A percentile compares a stretch with the other conserved stretches of the same genome.
These are phyloP conservation scores for Andrena hattorfiana DNA, from an alignment of 2,888 invertebrate genomes.

Conservation along the genomic window DNA sequence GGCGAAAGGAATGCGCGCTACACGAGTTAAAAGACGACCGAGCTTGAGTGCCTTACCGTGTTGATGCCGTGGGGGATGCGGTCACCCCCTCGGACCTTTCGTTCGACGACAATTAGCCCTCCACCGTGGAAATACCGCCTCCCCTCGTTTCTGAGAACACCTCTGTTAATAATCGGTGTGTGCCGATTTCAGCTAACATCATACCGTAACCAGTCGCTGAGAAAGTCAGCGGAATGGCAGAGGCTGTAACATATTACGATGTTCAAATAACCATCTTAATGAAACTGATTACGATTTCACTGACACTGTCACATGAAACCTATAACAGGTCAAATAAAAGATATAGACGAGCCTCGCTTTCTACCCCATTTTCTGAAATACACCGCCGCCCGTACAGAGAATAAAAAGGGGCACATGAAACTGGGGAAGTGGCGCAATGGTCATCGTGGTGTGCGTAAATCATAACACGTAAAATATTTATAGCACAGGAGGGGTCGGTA, in stretches of 20 bases:
- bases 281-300: too few relatives aligned
- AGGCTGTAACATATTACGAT: too few relatives aligned
- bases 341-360: constrained; percentile 9
- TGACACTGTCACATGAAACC: too few relatives aligned
- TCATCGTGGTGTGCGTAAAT: constrained; percentile 66
- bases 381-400: constrained; percentile 24
- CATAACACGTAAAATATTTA: constrained; percentile 71
- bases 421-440: constrained; percentile 56
- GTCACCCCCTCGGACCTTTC: constrained; percentile 78
- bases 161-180: constrained; percentile 62
- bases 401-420: constrained; percentile 60
- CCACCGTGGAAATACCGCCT: constrained; percentile 65
- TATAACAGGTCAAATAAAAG: constrained; percentile 3
- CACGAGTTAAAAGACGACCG: constrained; percentile 82
- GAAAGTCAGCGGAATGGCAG: neutral
- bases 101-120: constrained; percentile 78
- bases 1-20: constrained; percentile 72
- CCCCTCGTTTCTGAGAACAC: constrained; percentile 65
- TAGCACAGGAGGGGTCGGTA: constrained; percentile 56
- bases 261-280: too few relatives aligned
- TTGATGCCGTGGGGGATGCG: constrained; percentile 76
- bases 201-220: too few relatives aligned
- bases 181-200: constrained; percentile 19
- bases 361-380: constrained; percentile 48
- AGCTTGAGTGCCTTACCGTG: constrained; percentile 83